Evolutionary conservation across 2,888 invertebrate species (phyloP).

Genomic region (Xestoiulus laeticollis): DNA sequence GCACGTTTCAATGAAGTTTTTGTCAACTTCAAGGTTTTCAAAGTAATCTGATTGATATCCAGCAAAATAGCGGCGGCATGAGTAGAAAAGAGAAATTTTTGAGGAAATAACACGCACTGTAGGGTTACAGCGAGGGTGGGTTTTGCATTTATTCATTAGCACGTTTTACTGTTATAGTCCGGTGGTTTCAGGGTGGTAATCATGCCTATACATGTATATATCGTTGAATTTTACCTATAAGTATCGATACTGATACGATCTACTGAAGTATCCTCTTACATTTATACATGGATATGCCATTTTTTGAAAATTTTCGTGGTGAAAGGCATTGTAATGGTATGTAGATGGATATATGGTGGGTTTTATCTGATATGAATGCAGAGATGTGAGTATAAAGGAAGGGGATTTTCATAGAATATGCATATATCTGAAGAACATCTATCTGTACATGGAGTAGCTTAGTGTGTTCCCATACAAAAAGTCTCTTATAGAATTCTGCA

Average conservation of each 20-base stretch:
- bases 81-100: conserved; percentile 5
- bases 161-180: conserved; percentile 2
- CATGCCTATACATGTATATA: neutral
- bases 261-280: neutral
- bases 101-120: conserved; percentile 2
- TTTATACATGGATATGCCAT: neutral
- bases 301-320: neutral
- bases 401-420: neutral
- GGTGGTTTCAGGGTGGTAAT: neutral
- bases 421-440: no score
- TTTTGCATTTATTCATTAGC: conserved; percentile 8
- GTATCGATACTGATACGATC: neutral
- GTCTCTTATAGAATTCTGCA: no score
- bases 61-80: neutral
- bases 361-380: neutral
- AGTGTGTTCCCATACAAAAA: no score
- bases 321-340: neutral
- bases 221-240: neutral
- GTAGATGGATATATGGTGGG: neutral
- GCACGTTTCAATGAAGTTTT: conserved; percentile 25
- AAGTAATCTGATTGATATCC: conserved; percentile 39
- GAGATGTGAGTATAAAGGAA: neutral
- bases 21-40: conserved; percentile 35
- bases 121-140: conserved; percentile 39
- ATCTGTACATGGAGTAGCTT: no score